Percentiles rank a stretch among this genome's conserved stretches.
phyloP scores from a whole-genome alignment of 2,888 invertebrate genomes.

The Himalopsyche kuldschensis region DNA sequence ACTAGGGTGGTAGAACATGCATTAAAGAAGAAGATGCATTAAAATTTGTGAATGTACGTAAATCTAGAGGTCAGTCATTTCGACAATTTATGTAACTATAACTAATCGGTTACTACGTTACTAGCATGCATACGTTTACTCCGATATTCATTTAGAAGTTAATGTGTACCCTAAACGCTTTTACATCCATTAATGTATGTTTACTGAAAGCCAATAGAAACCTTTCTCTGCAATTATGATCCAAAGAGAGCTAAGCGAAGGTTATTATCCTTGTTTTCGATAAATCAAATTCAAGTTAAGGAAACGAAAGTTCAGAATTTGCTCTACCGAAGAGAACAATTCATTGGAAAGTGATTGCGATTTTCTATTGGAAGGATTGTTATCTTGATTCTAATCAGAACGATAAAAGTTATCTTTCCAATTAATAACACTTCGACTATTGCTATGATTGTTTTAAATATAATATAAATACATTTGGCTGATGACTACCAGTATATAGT shows the following conservation, averaged over 20 bases:
- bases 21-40: no score
- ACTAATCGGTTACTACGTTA: no score
- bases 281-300: background rate
- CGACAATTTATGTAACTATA: no score
- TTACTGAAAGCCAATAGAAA: background rate
- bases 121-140: no score
- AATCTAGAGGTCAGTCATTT: no score
- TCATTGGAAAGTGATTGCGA: background rate
- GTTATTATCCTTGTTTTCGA: background rate
- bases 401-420: background rate
- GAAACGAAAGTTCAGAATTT: background rate
- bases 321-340: background rate
- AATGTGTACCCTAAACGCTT: background rate
- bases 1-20: no score
- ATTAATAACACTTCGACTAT: background rate
- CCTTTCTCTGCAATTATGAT: background rate
- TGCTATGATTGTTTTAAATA: background rate
- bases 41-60: no score
- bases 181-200: background rate
- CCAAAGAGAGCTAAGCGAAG: background rate
- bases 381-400: background rate
- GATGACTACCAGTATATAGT: no score
- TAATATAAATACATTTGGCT: no score
- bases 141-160: no score
- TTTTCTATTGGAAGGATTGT: background rate